Evolutionary conservation across 37 sponge, comb jelly and placozoan genomes (phyloP), one percentile per base, ranked within the genome.

Genomic region (Lycopodina hypogea): DNA sequence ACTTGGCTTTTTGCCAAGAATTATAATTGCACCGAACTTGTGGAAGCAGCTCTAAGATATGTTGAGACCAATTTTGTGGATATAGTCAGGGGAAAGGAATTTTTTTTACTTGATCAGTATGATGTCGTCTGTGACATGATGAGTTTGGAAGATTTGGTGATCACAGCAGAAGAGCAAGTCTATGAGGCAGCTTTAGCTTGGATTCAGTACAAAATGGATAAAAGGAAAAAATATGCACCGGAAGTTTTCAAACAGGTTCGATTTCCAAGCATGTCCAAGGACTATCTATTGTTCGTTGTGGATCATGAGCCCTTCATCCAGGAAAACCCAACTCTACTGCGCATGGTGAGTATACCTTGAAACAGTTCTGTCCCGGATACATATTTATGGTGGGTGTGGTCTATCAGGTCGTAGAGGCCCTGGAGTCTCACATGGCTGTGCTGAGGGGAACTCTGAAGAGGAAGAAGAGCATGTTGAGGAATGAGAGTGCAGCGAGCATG

Each of bases 111-210:
- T 34, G 78, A 77, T 12, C 69, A 56, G 19, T 29, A 75, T 11
- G 88, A 87, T 30, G 62, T 88, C 2, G 58, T 89, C 1, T 68
- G 35, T 3, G 39, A 55, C 56, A 32, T 93, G 21, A 22, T 79
- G 3, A 56, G 35, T 30, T 52, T 81, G n/a, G 94, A 89, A 34
- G 83, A 89, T 28, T 34, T 93, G 1, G 80, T 80, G 3, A 72
- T 93, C 28, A 77, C 79, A 22, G 56, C 80, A 12, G 94, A 93
- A 61, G 90, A 89, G 78, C 87, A 89, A 29, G 90, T 93, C 55
- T 93, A 89, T 48, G 90, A 89, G 68, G 86, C 90, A 19, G 87
- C 78, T 1, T 75, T 93, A 67, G 71, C 68, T 19, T 93, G 94
- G 94, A 19, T 89, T 11, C 21, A 67, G 3, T 63, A 86, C 28